These are phyloP conservation scores for Trichonephila clavata DNA, from an alignment of 1,140 invertebrate genomes.

Conservation along the genomic window DNA sequence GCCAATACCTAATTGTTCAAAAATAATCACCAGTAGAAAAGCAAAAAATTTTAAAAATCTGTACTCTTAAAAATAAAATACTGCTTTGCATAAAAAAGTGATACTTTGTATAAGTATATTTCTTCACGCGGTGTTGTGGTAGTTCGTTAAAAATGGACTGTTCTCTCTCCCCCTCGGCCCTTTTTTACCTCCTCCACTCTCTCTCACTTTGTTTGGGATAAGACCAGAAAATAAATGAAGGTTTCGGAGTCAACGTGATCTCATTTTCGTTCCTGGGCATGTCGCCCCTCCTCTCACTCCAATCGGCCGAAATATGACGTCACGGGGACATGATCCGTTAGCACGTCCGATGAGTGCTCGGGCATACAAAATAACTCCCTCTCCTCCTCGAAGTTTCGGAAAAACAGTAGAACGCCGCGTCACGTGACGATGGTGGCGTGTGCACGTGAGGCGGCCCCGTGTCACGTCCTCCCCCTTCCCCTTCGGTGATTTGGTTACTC, in stretches of 20 bases:
- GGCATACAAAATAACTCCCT: conserved; percentile 52
- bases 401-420: conserved; percentile 10
- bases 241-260: conserved; percentile 63
- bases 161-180: no score
- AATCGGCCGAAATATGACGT: conserved; percentile 21
- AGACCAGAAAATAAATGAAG: conserved; percentile 61
- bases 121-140: no score
- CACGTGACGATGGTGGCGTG: background rate
- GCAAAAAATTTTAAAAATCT: no score
- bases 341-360: conserved; percentile 57
- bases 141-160: no score
- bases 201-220: conserved; percentile 34
- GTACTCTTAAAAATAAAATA: no score
- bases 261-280: conserved; percentile 56
- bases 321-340: conserved; percentile 30
- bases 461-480: background rate
- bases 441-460: conserved; percentile 23
- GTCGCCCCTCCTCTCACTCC: background rate
- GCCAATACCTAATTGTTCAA: no score
- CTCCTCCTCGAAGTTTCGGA: background rate
- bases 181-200: no score
- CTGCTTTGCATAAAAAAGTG: no score
- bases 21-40: no score
- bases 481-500: background rate
- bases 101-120: no score